These are phyloP conservation scores for Mythimna loreyi DNA, from an alignment of 2,888 invertebrate genomes.

Conservation along the genomic window DNA sequence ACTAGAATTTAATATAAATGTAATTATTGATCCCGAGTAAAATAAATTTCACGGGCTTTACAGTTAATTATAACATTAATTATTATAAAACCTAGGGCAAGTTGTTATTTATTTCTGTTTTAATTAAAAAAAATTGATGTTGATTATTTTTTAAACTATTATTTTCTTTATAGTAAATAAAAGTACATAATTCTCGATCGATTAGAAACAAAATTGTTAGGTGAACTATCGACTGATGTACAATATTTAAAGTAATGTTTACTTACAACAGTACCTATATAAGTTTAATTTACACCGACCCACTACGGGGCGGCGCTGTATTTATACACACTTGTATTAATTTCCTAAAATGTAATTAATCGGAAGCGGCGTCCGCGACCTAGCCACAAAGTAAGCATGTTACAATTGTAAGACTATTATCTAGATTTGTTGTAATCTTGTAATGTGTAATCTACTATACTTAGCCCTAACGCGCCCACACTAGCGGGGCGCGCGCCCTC, in stretches of 20 bases:
- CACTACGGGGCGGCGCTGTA: constrained; percentile 78
- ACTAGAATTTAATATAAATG: constrained; percentile 89
- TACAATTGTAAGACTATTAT: constrained; percentile 90
- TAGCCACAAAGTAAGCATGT: constrained; percentile 86
- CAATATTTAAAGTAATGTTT: constrained; percentile 88
- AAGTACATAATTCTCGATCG: constrained; percentile 89
- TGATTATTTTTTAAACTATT: constrained; percentile 89
- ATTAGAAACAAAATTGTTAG: constrained; percentile 90
- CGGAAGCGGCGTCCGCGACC: constrained; percentile 86
- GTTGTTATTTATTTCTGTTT: constrained; percentile 93
- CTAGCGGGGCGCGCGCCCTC: constrained; percentile 59
- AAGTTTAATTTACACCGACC: constrained; percentile 85
- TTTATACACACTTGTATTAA: constrained; percentile 88
- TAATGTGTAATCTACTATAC: constrained; percentile 84
- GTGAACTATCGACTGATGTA: constrained; percentile 90
- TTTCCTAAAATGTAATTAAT: constrained; percentile 89
- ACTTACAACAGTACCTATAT: constrained; percentile 88
- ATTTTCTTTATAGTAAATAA: constrained; percentile 85
- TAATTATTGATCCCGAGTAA: constrained; percentile 88
- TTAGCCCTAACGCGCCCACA: constrained; percentile 80
- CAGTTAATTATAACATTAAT: constrained; percentile 90
- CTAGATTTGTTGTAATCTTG: constrained; percentile 88
- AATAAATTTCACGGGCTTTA: constrained; percentile 90
- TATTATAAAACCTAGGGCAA: constrained; percentile 90
- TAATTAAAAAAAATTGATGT: constrained; percentile 83